Evolutionary conservation across 2,113 vertebrate genomes (phyloP), one percentile per base, ranked within the genome.

Genomic region (Chloropsis cyanopogon): DNA sequence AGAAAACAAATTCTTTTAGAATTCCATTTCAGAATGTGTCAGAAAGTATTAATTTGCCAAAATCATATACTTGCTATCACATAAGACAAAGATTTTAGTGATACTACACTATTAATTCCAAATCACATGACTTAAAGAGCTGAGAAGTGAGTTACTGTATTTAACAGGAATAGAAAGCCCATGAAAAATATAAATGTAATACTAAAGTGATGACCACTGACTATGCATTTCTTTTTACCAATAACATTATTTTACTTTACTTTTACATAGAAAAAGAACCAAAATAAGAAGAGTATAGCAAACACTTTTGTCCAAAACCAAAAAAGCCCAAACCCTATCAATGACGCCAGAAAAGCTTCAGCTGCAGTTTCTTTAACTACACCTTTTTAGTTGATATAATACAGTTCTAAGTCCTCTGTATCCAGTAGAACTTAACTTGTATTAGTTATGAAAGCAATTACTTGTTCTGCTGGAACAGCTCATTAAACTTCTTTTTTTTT

Each of bases 401-500:
- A 41, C 7, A 47, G 25, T 73, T 31, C 41, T 63, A 16, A 66
- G 29, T 86, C 70, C 81, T 77, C 41, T 54, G 14, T 44, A 63
- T 57, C 29, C 15, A 41, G 35, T 42, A 91, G 72, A 90, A 41
- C 2, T n/a, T 92, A 83, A 89, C 23, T 59, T 52, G 6, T 60
- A 69, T 72, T 68, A 75, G 59, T n/a, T 93, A 77, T 68, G 14
- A 90, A 97, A 96, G 22, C 54, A 93, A 94, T 92, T 94, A 72
- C 39, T 75, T 3, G 1, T 82, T 79, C 35, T 72, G 63, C 63
- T 72, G 33, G 37, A 90, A 93, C 14, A 92, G 44, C 13, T 96
- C 26, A 93, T 94, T 95, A 93, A 93, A 37, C 18, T n/a, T 47
- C 13, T 25, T 47, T 64, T 35, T 23, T 9, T 37, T 24, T 7